Percentiles rank a stretch among this genome's conserved stretches.
Conservation (phyloP, 2,888 invertebrate genomes). For the Troilus luridus region DNA sequence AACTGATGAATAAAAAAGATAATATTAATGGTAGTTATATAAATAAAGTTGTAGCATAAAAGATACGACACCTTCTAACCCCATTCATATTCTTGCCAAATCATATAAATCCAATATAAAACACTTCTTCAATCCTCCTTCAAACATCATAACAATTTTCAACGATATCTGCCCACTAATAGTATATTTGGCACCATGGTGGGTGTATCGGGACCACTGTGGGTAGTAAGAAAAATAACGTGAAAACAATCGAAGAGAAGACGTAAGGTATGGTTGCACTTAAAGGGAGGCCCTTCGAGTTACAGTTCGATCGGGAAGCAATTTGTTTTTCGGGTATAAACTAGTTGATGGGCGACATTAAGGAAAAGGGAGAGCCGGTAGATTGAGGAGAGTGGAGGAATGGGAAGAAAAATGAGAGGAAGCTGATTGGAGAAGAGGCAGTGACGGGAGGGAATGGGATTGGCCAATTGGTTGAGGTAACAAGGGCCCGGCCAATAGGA, state of each 20-base stretch:
- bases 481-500: not conserved
- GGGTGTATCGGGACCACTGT: not conserved
- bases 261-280: not conserved
- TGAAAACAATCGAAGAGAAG: not conserved
- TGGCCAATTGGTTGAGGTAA: slow-evolving; percentile 39
- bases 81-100: no score
- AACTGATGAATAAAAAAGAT: no score
- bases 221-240: not conserved
- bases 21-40: no score
- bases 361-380: not conserved
- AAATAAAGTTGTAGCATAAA: no score
- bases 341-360: not conserved
- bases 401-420: slow-evolving; percentile 37
- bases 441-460: slow-evolving; percentile 26
- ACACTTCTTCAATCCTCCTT: no score
- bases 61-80: no score
- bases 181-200: no score
- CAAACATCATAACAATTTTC: no score
- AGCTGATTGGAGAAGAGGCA: not conserved
- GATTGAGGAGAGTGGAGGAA: slow-evolving; percentile 39
- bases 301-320: not conserved
- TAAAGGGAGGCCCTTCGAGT: not conserved
- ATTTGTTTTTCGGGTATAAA: not conserved
- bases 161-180: no score
- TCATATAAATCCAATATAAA: no score